These are phyloP conservation scores for Brachyhypopomus gauderio DNA, from an alignment of 2,113 vertebrate species.

Conservation along the genomic window DNA sequence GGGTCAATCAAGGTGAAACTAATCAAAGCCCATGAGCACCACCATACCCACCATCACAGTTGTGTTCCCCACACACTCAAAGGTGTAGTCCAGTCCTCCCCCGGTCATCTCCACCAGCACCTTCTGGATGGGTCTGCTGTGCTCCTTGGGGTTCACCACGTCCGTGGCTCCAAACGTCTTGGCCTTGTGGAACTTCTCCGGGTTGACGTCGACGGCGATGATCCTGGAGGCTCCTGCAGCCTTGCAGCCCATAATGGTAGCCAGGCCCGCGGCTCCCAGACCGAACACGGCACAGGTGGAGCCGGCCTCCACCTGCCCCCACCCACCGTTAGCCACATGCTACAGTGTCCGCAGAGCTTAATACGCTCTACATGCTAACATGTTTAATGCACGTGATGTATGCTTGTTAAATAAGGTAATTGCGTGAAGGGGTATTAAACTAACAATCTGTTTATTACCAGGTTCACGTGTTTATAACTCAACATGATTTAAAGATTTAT, in stretches of 20 bases:
- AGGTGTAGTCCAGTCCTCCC: conserved; percentile 81
- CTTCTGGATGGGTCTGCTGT: conserved; percentile 75
- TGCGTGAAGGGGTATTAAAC: not conserved
- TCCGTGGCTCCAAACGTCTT: conserved; percentile 79
- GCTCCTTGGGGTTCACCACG: conserved; percentile 79
- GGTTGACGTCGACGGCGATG: conserved; percentile 82
- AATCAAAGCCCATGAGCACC: too few species aligned
- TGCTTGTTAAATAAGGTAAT: too few species aligned
- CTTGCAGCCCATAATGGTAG: conserved; percentile 80
- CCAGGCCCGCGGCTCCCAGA: conserved; percentile 82
- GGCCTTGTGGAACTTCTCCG: conserved; percentile 76
- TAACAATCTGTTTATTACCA: not conserved
- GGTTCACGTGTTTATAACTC: too few species aligned
- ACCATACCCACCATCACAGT: conserved; percentile 76
- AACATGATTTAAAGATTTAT: too few species aligned
- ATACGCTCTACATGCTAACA: not conserved
- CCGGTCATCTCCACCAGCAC: conserved; percentile 76
- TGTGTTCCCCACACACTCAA: conserved; percentile 81
- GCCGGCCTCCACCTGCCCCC: conserved; percentile 78
- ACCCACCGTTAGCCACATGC: too few species aligned
- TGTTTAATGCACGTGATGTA: too few species aligned
- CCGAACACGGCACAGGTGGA: conserved; percentile 84
- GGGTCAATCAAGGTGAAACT: too few species aligned
- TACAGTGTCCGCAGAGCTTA: conserved; percentile 59
- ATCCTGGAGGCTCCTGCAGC: conserved; percentile 75